These are phyloP conservation scores for Vollenhovia emeryi DNA, from an alignment of 1,140 invertebrate genomes.

Conservation along the genomic window DNA sequence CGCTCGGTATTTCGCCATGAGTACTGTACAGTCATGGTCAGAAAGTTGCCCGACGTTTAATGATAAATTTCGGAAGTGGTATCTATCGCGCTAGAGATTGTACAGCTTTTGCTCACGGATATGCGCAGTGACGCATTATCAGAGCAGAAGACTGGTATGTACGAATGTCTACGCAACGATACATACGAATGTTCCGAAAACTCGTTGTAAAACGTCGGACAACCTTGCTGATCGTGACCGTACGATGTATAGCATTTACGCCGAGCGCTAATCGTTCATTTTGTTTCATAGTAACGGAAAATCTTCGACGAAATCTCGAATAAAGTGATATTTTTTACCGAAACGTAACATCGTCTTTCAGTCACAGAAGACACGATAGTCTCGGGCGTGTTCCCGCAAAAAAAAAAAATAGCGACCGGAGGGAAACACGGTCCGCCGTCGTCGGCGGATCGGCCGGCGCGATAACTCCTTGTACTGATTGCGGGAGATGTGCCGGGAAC, in stretches of 20 bases:
- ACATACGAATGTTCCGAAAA: no score
- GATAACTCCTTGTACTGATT: conserved; percentile 40
- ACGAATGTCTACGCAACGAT: no score
- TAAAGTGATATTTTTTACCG: conserved; percentile 68
- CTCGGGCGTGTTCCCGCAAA: background rate
- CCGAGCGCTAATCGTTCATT: conserved; percentile 48
- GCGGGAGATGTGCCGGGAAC: background rate
- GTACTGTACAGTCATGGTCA: no score
- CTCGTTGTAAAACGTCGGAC: no score
- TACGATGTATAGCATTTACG: conserved; percentile 63
- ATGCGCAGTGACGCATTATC: no score
- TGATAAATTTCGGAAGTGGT: no score
- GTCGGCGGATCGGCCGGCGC: background rate
- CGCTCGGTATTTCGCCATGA: conserved; percentile 59
- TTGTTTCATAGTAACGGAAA: conserved; percentile 49
- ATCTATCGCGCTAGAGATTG: no score
- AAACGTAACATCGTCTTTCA: conserved; percentile 25
- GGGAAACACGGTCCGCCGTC: background rate
- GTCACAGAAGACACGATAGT: background rate
- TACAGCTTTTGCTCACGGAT: no score
- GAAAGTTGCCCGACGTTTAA: no score
- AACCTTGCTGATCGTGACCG: no score
- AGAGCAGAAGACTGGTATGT: no score
- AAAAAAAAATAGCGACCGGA: background rate
- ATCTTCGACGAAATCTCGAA: conserved; percentile 47